Base-by-base conservation (phyloP, 1,140 invertebrate species). In the Pollicipes pollicipes region DNA sequence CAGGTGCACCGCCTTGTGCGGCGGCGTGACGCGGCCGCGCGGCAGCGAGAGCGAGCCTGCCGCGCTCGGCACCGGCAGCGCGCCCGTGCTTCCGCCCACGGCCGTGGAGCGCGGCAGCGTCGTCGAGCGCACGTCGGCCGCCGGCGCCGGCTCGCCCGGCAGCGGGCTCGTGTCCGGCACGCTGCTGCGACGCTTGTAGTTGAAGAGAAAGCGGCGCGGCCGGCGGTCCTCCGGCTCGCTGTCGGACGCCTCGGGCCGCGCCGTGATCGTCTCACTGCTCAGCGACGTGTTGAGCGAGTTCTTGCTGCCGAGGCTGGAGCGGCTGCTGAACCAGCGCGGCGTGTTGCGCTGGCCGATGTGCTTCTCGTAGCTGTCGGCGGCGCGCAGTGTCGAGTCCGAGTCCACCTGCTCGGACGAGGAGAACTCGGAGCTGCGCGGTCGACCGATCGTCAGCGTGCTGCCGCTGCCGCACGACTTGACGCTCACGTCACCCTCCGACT, bases 401-500 rank as follows among this genome's bases (percentile, higher is more conserved):
- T n/a, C n/a, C 10, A n/a, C 24, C 63, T 64, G 63, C 21, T 64
- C 63, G 24, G 27, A 27, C 10, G 63, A 64, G 21, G 63, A 64
- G 24, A 27, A 64, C 63, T 64, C 63, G 63, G 63, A 64, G 27
- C 63, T 64, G 10, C 63, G 63, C 21, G 63, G 63, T n/a, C 63
- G 21, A 21, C 24, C 63, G 27, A 64, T 64, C 4, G 63, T 64
- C 63, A 64, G 63, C 3, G 63, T 64, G 27, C 63, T 64, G 63
- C 63, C 63, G 26, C 10, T 64, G 21, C 63, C 63, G 24, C 21
- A 27, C 63, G 63, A 64, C 63, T 64, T 64, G 24, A 64, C 27
- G 63, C 63, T 64, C 6, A 64, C 63, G 63, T 64, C 63, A 64
- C 63, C 63, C 63, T 64, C 63, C 6, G 63, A 64, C 24, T 64